Evolutionary conservation across 2,113 vertebrate species (phyloP).

Genomic region (Laticauda laticaudata): DNA sequence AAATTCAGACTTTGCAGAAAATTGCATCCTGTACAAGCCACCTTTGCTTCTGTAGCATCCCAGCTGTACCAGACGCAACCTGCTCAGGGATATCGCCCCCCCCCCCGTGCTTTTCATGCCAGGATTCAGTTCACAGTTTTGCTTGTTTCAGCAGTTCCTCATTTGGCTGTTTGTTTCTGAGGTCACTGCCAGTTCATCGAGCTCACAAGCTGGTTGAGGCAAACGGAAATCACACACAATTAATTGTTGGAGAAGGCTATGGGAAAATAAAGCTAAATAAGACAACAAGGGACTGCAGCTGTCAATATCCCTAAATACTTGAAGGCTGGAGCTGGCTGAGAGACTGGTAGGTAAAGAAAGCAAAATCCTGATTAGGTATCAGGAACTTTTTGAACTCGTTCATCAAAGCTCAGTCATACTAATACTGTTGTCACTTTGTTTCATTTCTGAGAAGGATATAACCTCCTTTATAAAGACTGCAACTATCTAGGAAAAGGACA

Average conservation of each 20-base stretch:
- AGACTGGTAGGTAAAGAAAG: background rate
- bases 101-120: background rate
- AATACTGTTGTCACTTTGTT: background rate
- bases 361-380: background rate
- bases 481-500: background rate
- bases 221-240: background rate
- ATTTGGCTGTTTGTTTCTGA: constrained; percentile 17
- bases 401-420: background rate
- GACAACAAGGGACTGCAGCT: background rate
- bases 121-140: background rate
- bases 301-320: background rate
- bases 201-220: constrained; percentile 3
- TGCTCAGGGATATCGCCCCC: background rate
- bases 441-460: background rate
- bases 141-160: constrained; percentile 23
- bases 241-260: background rate
- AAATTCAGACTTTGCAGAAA: background rate
- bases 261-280: background rate
- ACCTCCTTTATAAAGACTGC: background rate
- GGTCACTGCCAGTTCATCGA: constrained; percentile 26
- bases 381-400: background rate
- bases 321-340: background rate
- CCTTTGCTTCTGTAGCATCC: background rate
- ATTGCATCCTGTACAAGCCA: background rate
- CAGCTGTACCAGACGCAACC: background rate